Evolutionary conservation across 2,113 vertebrate genomes (phyloP).

Genomic region (Prolemur simus): DNA sequence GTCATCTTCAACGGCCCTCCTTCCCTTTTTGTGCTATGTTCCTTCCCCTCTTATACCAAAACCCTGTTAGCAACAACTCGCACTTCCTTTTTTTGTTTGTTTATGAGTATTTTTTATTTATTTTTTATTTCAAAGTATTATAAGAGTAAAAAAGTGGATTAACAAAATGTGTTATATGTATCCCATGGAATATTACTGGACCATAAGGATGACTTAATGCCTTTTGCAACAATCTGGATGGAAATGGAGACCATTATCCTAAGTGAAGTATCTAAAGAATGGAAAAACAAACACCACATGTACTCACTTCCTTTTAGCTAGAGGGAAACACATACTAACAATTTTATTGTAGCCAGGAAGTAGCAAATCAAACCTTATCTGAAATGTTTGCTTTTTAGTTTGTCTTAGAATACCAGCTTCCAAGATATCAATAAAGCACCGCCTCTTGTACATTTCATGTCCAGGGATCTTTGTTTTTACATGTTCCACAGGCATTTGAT

Average conservation of each 20-base stretch:
- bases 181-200: no score
- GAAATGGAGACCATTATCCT: no score
- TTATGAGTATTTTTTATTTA: no score
- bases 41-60: not conserved
- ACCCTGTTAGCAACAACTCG: not conserved
- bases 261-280: no score
- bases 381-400: not conserved
- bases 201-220: no score
- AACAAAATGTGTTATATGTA: no score
- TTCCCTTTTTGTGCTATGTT: not conserved
- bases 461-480: not conserved
- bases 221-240: no score
- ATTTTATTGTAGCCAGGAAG: not conserved
- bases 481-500: not conserved
- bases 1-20: not conserved
- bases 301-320: not conserved
- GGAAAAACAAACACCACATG: no score
- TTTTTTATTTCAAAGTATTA: no score
- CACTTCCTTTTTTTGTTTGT: not conserved
- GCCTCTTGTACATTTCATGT: not conserved
- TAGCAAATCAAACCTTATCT: slow-evolving; percentile 6
- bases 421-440: not conserved
- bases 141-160: no score
- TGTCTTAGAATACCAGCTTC: not conserved
- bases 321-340: not conserved